phyloP scores from a whole-genome alignment of 2,113 vertebrate genomes.

The Leiothrix lutea region DNA sequence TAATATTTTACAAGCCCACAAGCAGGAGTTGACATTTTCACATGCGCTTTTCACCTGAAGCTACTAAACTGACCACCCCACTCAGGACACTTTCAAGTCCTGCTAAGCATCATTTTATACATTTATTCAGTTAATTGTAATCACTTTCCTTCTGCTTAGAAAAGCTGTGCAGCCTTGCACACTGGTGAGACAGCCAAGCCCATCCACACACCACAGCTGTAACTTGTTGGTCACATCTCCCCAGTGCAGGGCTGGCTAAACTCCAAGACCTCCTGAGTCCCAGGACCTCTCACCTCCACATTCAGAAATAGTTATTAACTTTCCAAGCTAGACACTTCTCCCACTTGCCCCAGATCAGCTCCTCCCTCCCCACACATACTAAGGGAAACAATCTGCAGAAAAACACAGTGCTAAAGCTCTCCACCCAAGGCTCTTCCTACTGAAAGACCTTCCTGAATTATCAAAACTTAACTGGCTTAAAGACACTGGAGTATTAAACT shows the following conservation, averaged over 20 bases:
- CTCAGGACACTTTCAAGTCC: background rate
- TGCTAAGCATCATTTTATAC: background rate
- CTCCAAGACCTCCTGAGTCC: background rate
- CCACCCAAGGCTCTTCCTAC: background rate
- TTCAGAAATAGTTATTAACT: background rate
- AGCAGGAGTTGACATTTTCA: background rate
- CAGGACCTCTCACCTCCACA: background rate
- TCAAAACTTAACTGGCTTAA: background rate
- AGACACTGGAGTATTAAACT: background rate
- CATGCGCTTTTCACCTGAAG: background rate
- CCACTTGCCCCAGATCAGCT: fast-evolving
- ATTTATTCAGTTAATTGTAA: background rate
- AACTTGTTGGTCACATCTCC: fast-evolving
- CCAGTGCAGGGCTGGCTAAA: background rate
- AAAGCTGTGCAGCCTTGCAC: background rate
- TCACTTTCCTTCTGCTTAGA: background rate
- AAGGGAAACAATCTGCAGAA: background rate
- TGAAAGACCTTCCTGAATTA: background rate
- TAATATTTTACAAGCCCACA: background rate
- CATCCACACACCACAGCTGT: too few relatives aligned
- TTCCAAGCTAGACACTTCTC: background rate
- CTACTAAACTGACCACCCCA: background rate
- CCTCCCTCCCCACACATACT: background rate
- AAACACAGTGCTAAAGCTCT: fast-evolving
- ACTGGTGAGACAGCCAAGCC: background rate